Percentiles rank a stretch among this genome's conserved stretches.
phyloP scores from a whole-genome alignment of 2,797 vertebrate genomes.

The Neosilurus hyrtlii region DNA sequence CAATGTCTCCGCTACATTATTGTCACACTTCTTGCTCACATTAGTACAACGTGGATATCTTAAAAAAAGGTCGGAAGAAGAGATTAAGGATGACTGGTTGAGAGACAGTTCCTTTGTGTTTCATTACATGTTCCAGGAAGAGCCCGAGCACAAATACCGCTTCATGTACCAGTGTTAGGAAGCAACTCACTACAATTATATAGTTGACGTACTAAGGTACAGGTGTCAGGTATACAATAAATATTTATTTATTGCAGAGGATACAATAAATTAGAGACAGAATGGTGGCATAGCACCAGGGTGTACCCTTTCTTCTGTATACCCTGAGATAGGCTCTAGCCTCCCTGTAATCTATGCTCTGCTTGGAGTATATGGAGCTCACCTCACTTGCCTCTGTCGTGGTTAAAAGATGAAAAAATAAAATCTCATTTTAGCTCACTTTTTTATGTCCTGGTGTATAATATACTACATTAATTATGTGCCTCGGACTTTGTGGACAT shows the following conservation, averaged over 20 bases:
- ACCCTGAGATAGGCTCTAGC: too few species aligned
- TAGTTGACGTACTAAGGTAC: neutral
- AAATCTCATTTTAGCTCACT: too few species aligned
- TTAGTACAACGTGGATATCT: constrained; percentile 48
- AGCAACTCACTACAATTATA: neutral
- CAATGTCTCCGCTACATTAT: constrained; percentile 53
- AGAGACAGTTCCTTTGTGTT: constrained; percentile 27
- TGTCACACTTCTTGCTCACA: constrained; percentile 42
- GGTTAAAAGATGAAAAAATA: too few species aligned
- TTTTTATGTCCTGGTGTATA: too few species aligned
- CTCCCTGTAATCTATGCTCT: too few species aligned
- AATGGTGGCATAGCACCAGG: too few species aligned
- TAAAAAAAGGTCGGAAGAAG: constrained; percentile 25
- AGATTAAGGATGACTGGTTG: constrained; percentile 47
- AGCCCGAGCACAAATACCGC: neutral
- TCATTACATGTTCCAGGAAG: constrained; percentile 21
- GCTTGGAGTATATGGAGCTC: too few species aligned
- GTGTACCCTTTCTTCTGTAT: too few species aligned
- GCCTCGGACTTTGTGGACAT: too few species aligned
- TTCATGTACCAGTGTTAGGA: neutral
- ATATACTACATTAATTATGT: too few species aligned
- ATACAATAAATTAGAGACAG: too few species aligned
- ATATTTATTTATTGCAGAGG: neutral
- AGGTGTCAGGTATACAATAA: neutral
- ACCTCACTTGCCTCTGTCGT: too few species aligned